Conservation (phyloP, 1,140 invertebrate species). For the Sarcophaga peregrina region DNA sequence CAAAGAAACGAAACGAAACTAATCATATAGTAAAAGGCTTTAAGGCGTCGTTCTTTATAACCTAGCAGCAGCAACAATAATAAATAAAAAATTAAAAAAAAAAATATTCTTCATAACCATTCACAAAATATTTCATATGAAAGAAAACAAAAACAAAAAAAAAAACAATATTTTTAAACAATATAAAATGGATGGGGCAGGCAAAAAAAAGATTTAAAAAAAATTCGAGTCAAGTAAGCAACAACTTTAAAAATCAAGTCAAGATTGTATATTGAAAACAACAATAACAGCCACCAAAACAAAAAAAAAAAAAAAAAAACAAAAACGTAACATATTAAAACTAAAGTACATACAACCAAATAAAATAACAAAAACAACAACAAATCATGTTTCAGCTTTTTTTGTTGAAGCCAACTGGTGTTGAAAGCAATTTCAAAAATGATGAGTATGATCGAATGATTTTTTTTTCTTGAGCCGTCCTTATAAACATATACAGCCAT, state of each 20-base stretch:
- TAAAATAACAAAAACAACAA: neutral
- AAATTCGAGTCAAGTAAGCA: neutral
- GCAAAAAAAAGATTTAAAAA: too few species aligned
- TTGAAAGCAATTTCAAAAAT: slow-evolving; percentile 67
- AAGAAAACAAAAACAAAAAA: too few species aligned
- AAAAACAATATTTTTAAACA: too few species aligned
- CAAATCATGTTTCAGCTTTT: slow-evolving; percentile 38
- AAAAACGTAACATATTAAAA: neutral
- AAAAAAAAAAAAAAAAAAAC: neutral
- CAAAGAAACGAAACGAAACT: neutral
- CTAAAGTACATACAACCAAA: neutral
- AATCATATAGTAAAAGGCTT: slow-evolving; percentile 30
- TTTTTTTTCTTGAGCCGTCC: slow-evolving; percentile 17
- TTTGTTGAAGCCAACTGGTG: slow-evolving; percentile 54
- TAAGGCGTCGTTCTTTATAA: slow-evolving; percentile 23
- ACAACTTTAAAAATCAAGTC: slow-evolving; percentile 11
- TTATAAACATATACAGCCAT: neutral
- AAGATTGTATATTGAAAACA: neutral
- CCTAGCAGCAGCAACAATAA: neutral
- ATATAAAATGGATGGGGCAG: too few species aligned
- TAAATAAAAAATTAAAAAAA: too few species aligned
- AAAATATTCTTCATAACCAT: too few species aligned
- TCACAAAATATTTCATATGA: too few species aligned
- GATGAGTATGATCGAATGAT: slow-evolving; percentile 65
- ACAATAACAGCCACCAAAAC: slow-evolving; percentile 20